Evolutionary conservation across 2,888 invertebrate species (phyloP).

Genomic region (Epiblema foenella): DNA sequence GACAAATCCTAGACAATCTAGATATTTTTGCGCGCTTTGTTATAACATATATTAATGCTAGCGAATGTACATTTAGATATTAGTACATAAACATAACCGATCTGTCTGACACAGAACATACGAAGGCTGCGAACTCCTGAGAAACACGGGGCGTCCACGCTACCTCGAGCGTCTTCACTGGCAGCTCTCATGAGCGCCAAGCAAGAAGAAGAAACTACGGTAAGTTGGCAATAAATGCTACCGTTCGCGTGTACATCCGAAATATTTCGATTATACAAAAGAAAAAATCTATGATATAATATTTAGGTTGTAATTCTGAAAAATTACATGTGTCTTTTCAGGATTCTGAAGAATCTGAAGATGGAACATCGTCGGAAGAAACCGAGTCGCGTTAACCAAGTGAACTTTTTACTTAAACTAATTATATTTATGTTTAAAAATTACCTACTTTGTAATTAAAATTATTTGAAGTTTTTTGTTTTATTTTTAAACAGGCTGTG

Average conservation of each 20-base stretch:
- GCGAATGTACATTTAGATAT: no score
- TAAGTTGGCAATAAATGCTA: slow-evolving; percentile 49
- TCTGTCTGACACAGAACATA: slow-evolving; percentile 53
- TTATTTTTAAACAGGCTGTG: no score
- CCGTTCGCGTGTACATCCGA: background rate
- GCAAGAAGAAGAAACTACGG: slow-evolving; percentile 70
- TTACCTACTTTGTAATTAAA: no score
- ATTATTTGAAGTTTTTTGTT: no score
- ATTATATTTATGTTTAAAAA: no score
- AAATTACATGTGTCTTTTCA: slow-evolving; percentile 50
- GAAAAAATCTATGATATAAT: no score
- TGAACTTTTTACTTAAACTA: no score
- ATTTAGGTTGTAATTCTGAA: no score
- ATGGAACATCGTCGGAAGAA: slow-evolving; percentile 70
- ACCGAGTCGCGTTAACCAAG: slow-evolving; percentile 70
- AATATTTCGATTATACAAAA: background rate
- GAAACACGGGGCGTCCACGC: slow-evolving; percentile 54
- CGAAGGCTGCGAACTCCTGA: slow-evolving; percentile 70
- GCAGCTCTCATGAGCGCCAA: slow-evolving; percentile 73
- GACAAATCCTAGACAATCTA: no score
- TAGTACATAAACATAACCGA: background rate
- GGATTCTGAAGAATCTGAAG: slow-evolving; percentile 73
- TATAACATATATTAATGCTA: background rate
- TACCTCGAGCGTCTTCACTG: slow-evolving; percentile 68
- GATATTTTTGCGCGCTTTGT: no score